These are phyloP conservation scores for Crotophaga sulcirostris DNA, from an alignment of 2,113 vertebrate genomes.

Conservation along the genomic window DNA sequence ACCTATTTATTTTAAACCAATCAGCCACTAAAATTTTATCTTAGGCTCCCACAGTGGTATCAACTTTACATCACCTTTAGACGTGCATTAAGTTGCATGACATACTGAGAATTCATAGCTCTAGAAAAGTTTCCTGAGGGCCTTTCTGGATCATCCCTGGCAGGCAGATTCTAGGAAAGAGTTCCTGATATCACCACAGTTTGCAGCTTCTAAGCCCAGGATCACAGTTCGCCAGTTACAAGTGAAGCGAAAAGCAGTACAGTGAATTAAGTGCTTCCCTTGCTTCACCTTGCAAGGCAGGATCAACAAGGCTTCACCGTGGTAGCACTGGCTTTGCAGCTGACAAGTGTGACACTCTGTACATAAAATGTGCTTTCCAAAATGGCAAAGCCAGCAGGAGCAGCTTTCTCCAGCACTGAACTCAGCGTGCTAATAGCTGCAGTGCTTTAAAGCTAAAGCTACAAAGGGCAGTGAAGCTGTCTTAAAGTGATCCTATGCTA, in stretches of 20 bases:
- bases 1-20: background rate
- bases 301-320: conserved; percentile 2
- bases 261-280: background rate
- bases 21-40: background rate
- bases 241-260: background rate
- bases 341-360: background rate
- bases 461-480: background rate
- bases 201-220: background rate
- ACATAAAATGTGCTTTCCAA: background rate
- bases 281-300: conserved; percentile 10
- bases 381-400: background rate
- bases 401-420: background rate
- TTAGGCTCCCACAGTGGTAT: background rate
- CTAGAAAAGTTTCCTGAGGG: background rate
- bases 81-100: background rate
- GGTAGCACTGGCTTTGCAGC: background rate
- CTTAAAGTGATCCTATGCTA: background rate
- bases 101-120: background rate
- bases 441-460: background rate
- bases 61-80: background rate
- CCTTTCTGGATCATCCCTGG: background rate
- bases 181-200: background rate
- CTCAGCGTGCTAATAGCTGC: background rate
- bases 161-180: background rate
- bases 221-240: background rate